phyloP scores from a whole-genome alignment of 2,888 invertebrate species.

The Lordiphosa andalusiaca region DNA sequence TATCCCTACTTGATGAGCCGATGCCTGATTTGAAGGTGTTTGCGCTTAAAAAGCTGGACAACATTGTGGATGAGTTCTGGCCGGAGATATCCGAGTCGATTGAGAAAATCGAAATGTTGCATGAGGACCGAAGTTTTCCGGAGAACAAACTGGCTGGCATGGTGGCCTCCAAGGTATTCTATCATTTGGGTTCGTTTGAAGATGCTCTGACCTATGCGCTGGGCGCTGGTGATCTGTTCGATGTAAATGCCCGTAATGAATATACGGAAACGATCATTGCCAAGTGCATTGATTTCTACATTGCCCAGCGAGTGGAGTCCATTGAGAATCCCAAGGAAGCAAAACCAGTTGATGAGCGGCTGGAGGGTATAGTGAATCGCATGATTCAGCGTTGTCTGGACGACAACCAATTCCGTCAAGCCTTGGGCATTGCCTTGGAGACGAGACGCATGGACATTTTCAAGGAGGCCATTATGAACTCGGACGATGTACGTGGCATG shows the following conservation, averaged over 20 bases:
- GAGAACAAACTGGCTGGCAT: slow-evolving; percentile 96
- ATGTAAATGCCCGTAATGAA: slow-evolving; percentile 95
- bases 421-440: slow-evolving; percentile 96
- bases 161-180: slow-evolving; percentile 98
- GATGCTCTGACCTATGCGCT: slow-evolving; percentile 98
- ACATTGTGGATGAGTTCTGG: slow-evolving; percentile 98
- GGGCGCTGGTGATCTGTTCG: slow-evolving; percentile 96
- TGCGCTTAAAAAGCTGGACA: slow-evolving; percentile 94
- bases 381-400: slow-evolving; percentile 98
- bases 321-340: slow-evolving; percentile 85
- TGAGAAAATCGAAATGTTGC: slow-evolving; percentile 97
- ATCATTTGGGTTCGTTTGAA: slow-evolving; percentile 97
- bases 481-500: slow-evolving; percentile 94
- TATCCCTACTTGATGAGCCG: slow-evolving; percentile 96
- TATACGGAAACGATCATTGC: slow-evolving; percentile 98
- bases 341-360: slow-evolving; percentile 88
- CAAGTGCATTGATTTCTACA: slow-evolving; percentile 98
- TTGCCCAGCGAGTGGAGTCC: slow-evolving; percentile 89
- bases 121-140: slow-evolving; percentile 93
- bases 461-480: slow-evolving; percentile 93
- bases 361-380: slow-evolving; percentile 96
- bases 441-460: slow-evolving; percentile 98
- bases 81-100: slow-evolving; percentile 99
- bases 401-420: slow-evolving; percentile 96
- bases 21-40: slow-evolving; percentile 96